Evolutionary conservation across 2,797 vertebrate genomes (phyloP), one percentile per base, ranked within the genome.

Genomic region (Syndactyla subalaris): DNA sequence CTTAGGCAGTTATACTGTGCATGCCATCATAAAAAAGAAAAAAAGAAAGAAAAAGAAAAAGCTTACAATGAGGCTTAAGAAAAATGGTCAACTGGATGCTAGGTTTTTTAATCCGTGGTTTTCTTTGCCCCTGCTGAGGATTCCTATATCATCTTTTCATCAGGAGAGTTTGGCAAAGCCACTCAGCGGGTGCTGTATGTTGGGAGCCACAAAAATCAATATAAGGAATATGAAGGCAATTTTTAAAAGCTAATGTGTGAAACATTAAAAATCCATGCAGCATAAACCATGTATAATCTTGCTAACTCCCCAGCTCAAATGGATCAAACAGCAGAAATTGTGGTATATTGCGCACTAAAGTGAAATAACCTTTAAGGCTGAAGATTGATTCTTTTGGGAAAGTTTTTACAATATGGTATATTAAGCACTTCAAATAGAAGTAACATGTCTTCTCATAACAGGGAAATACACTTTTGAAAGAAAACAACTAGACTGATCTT

Each of bases 171-270:
- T 41, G 74, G 81, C 34, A 86, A 96, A 88, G 75, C 41, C 54
- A 34, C 52, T 86, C 73, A 82, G 68, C 0, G 6, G 73, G 63
- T 79, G 22, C 58, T 67, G 41, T 39, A 68, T 10, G 1, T 87
- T 88, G 61, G 74, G 74, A 88, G 82, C 52, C 85, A 85, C 92
- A 87, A 87, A 93, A 97, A 96, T 95, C 80, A 80, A 95, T 94
- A 85, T 2, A 61, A 36, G 62, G 55, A 67, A 77, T 76, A 81
- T 74, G 82, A 97, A 96, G 85, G 66, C 81, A 95, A 79, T 93
- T 75, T 96, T 96, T 62, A 94, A 96, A 87, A 92, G 74, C 52
- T 96, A 97, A 93, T 54, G 85, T 94, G 89, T 92, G 92, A 95
- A 94, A 94, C 86, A 92, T 95, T 97, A 96, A 97, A 95, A 95